These are phyloP conservation scores for Diarsia dahlii DNA, from an alignment of 2,888 invertebrate genomes.

Conservation along the genomic window DNA sequence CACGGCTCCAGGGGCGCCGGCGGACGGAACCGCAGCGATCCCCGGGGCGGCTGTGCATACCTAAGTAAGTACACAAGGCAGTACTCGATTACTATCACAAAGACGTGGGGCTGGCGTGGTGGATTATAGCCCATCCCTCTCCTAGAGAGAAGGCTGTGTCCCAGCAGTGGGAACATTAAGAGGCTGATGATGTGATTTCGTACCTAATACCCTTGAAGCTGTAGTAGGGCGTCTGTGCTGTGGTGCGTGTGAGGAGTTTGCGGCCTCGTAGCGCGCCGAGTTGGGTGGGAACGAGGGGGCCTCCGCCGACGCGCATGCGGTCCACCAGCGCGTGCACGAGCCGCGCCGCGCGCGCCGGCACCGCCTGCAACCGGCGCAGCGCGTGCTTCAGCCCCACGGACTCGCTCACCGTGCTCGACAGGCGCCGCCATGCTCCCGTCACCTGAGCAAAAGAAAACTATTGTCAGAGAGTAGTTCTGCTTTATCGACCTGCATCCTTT, in stretches of 20 bases:
- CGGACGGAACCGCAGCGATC: constrained; percentile 89
- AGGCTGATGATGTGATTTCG: background rate
- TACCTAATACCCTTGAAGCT: constrained; percentile 89
- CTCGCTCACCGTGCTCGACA: constrained; percentile 88
- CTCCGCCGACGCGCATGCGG: constrained; percentile 89
- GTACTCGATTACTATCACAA: background rate
- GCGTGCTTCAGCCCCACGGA: constrained; percentile 88
- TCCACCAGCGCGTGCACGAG: constrained; percentile 88
- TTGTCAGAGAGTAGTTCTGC: background rate
- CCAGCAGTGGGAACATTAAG: too few relatives aligned
- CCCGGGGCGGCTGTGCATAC: constrained; percentile 88
- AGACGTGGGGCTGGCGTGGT: too few relatives aligned
- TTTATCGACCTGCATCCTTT: background rate
- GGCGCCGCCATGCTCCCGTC: constrained; percentile 87
- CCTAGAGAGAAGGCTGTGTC: too few relatives aligned
- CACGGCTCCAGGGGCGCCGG: constrained; percentile 91
- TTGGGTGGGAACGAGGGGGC: constrained; percentile 83
- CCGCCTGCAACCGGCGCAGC: constrained; percentile 85
- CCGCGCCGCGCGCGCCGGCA: constrained; percentile 87
- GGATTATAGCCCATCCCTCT: too few relatives aligned
- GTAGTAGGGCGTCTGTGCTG: constrained; percentile 84
- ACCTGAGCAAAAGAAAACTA: constrained; percentile 69
- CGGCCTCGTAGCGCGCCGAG: constrained; percentile 85
- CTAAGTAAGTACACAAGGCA: background rate
- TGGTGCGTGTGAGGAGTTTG: constrained; percentile 83